Evolutionary conservation across 2,797 vertebrate species (phyloP), one percentile per base, ranked within the genome.

Genomic region (Lepus townsendii): DNA sequence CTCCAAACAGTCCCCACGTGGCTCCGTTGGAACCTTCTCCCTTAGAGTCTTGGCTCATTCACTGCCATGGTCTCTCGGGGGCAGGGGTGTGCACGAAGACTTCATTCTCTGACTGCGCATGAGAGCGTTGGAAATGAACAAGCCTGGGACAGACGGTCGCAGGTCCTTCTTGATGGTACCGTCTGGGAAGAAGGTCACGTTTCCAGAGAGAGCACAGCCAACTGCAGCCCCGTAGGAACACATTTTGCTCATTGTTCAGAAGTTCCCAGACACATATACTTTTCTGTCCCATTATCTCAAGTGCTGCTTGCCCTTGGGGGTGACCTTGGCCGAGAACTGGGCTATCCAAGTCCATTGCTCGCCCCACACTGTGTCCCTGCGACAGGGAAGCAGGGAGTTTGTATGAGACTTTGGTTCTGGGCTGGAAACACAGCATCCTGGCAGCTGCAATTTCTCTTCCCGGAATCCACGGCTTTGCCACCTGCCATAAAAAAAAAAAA

Each of bases 401-500:
- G 19, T 52, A 1, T 3, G 30, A 63, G 42, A 10, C 7, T 7
- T 60, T 30, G 27, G 13, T 7, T 68, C 52, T 83, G 63, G 57
- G 26, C 47, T 72, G 5, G 20, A 38, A 10, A 75, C 32, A 4
- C 7, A 4, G 50, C 30, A 13, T 38, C 69, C 50, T 62, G 26
- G 27, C 2, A 78, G n/a, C 5, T 30, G 5, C 3, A 10, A 7
- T 32, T n/a, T 77, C 17, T 75, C 65, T 47, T 82, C 52, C 63
- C 7, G 65, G 84, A 73, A 88, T 27, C 14, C 65, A 50, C 26
- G 17, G 32, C 63, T 86, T 78, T 8, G 16, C 57, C 32, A 63
- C 17, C 91, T 73, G 50, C 19, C 27, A 35, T 72, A n/a, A 84
- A 35, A 86, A 63, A 85, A n/a, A 84, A 35, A 86, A 69, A 85